Evolutionary conservation across 2,113 vertebrate genomes (phyloP).

Genomic region (Motacilla alba): DNA sequence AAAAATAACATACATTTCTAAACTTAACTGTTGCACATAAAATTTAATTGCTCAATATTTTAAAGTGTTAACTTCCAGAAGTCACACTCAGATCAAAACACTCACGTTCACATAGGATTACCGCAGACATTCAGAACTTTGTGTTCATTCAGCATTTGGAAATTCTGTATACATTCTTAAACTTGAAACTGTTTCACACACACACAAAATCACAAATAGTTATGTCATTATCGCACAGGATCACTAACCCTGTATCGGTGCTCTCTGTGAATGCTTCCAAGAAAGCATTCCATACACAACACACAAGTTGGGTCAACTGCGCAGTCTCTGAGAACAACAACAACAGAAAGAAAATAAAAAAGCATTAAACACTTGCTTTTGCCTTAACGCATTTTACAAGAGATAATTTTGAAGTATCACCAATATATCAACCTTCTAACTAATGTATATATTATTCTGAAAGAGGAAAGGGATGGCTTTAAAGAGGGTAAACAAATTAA

Average conservation of each 20-base stretch:
- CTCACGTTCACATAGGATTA: not conserved
- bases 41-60: not conserved
- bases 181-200: not conserved
- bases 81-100: not conserved
- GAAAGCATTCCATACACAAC: slow-evolving; percentile 97
- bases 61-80: not conserved
- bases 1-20: not conserved
- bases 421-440: not conserved
- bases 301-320: slow-evolving; percentile 97
- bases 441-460: not conserved
- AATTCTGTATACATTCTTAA: not conserved
- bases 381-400: not conserved
- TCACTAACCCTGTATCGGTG: slow-evolving; percentile 94
- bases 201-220: not conserved
- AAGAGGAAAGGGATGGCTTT: not conserved
- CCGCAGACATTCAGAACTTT: not conserved
- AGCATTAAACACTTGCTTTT: slow-evolving; percentile 6
- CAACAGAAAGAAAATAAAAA: not conserved
- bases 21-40: not conserved
- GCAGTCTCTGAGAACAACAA: slow-evolving; percentile 83
- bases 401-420: not conserved
- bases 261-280: slow-evolving; percentile 91
- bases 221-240: not conserved
- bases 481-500: not conserved
- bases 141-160: not conserved